Evolutionary conservation across 2,888 invertebrate species (phyloP), one percentile per base, ranked within the genome.

Genomic region (Eristalinus aeneus): DNA sequence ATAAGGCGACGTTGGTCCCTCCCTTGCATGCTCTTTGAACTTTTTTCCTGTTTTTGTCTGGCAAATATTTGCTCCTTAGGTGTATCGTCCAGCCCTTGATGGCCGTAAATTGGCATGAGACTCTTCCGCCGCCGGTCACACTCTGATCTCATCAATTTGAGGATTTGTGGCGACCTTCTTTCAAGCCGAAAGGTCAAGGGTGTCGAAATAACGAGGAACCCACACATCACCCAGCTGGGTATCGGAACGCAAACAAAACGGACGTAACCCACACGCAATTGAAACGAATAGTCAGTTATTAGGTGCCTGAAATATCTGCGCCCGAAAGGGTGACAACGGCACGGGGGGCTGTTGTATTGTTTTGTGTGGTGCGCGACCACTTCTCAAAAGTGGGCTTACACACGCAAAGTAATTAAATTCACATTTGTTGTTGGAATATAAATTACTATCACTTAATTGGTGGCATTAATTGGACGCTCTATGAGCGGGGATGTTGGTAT

Each of bases 351-450:
- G 22, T 56, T 11, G 56, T 22, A 11, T 56, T 54, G 22, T 54
- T 20, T 53, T 11, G 61, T 72, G 60, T 23, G 72, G 2, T 27
- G 5, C 27, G 23, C 64, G 36, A 3, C 73, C 23, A 64, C 36
- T 54, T 64, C 61, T 34, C 61, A 63, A 63, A 63, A 20, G 20
- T 63, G 61, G 8, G 20, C 20, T 31, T 46, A 61, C 6, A 32
- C 71, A 72, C 71, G 71, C 71, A 72, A 72, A 32, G 60, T 16
- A 72, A 72, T 72, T 72, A 72, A 72, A 46, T 27, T 60, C 61
- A 61, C 60, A 61, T 60, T 72, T 72, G 71, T 58, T 68, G 54
- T 46, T 72, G 8, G 71, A 20, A 3, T 32, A 39, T 61, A 31
- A 61, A 72, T 72, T 61, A 39, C 39, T 71, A 61, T 60, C 71